phyloP scores from a whole-genome alignment of 2,113 vertebrate species.

The Paradoxurus hermaphroditus region DNA sequence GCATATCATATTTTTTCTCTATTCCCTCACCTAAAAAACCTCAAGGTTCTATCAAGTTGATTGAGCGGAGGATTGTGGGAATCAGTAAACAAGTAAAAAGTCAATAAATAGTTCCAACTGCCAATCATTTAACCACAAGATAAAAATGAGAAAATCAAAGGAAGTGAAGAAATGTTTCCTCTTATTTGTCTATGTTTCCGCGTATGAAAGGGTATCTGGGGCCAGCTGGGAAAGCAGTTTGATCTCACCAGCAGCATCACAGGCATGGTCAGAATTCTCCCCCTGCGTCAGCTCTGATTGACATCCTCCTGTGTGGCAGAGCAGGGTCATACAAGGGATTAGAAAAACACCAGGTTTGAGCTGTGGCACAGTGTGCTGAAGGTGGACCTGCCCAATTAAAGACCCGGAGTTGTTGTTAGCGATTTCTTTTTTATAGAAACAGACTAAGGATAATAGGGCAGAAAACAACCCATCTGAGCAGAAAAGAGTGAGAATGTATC shows the following conservation, averaged over 20 bases:
- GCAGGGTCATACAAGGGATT: no score
- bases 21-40: constrained; percentile 39
- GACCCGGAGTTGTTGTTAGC: neutral
- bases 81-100: constrained; percentile 63
- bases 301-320: neutral
- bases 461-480: neutral
- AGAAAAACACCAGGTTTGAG: neutral
- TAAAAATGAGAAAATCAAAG: constrained; percentile 19
- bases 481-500: neutral
- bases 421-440: neutral
- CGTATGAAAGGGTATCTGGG: neutral
- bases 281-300: accelerated
- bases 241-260: neutral
- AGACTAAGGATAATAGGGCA: neutral
- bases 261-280: neutral
- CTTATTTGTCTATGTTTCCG: neutral
- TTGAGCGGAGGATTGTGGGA: constrained; percentile 33
- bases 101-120: neutral
- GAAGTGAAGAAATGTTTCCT: constrained; percentile 35
- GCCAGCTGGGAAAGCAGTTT: neutral
- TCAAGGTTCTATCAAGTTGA: neutral
- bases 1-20: constrained; percentile 45
- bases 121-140: neutral
- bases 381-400: neutral
- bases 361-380: neutral